Percentiles rank a stretch among this genome's conserved stretches.
These are phyloP conservation scores for Onchidella celtica DNA, from an alignment of 2,888 invertebrate genomes.

Conservation along the genomic window DNA sequence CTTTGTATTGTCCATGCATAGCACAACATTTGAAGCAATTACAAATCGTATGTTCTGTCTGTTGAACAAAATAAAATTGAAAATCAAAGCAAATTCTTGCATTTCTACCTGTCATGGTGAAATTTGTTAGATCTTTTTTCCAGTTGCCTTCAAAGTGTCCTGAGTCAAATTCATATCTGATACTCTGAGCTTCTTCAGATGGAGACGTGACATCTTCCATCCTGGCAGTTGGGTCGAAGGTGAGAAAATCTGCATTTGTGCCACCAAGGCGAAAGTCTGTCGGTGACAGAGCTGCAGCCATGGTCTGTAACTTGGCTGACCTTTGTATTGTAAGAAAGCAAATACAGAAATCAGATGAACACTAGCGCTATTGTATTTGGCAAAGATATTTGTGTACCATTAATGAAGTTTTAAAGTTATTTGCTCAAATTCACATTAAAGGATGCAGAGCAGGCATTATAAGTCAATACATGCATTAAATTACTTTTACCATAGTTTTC, in stretches of 20 bases:
- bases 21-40: background rate
- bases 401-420: too few relatives aligned
- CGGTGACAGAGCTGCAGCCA: constrained; percentile 27
- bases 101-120: constrained; percentile 19
- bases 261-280: constrained; percentile 35
- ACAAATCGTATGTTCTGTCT: background rate
- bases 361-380: too few relatives aligned
- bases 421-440: too few relatives aligned
- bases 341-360: too few relatives aligned
- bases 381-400: too few relatives aligned
- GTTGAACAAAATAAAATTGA: background rate
- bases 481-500: too few relatives aligned
- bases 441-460: too few relatives aligned
- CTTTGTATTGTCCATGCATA: background rate
- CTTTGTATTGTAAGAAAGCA: too few relatives aligned
- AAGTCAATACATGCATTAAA: too few relatives aligned
- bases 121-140: background rate
- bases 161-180: background rate
- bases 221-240: constrained; percentile 58
- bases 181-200: background rate
- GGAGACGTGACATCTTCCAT: too few relatives aligned
- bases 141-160: background rate
- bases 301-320: background rate
- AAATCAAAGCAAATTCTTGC: background rate
- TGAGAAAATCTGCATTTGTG: constrained; percentile 31